Evolutionary conservation across 2,797 vertebrate species (phyloP).

Genomic region (Sebastes aleutianus): DNA sequence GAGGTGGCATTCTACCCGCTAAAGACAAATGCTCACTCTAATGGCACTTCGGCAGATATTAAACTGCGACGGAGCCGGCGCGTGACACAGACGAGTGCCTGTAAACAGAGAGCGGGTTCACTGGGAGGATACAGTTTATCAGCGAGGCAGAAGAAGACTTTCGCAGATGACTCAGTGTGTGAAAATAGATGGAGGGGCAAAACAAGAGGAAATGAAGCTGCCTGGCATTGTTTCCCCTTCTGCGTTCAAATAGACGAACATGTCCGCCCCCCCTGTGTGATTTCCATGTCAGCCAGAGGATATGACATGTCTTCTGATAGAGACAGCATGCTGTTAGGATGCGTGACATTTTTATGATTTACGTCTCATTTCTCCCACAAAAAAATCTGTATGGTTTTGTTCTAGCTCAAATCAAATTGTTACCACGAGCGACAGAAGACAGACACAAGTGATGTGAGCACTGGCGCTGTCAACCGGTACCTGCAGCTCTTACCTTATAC

Average conservation of each 20-base stretch:
- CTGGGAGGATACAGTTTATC: constrained; percentile 22
- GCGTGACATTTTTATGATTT: constrained; percentile 7
- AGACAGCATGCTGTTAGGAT: neutral
- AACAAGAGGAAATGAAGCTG: constrained; percentile 27
- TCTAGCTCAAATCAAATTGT: neutral
- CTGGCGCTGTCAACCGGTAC: neutral
- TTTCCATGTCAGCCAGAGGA: constrained; percentile 42
- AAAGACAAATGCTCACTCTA: neutral
- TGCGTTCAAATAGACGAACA: constrained; percentile 36
- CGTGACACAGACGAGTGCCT: neutral
- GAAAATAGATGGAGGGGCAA: constrained; percentile 12
- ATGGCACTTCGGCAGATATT: constrained; percentile 1
- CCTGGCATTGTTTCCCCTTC: constrained; percentile 24
- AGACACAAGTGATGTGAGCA: neutral
- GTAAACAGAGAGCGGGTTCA: constrained; percentile 32
- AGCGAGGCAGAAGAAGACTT: neutral
- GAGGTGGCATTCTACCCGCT: neutral
- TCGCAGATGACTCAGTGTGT: constrained; percentile 2
- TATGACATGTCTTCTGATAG: constrained; percentile 39
- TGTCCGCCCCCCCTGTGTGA: constrained; percentile 38
- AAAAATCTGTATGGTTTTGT: neutral
- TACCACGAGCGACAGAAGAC: neutral
- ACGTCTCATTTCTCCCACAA: neutral
- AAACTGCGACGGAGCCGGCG: neutral
- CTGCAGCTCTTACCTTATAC: constrained; percentile 1